A percentile compares a stretch with the other conserved stretches of the same genome.
These are phyloP conservation scores for Chrysemys picta DNA, from an alignment of 2,113 vertebrate genomes.

Conservation along the genomic window DNA sequence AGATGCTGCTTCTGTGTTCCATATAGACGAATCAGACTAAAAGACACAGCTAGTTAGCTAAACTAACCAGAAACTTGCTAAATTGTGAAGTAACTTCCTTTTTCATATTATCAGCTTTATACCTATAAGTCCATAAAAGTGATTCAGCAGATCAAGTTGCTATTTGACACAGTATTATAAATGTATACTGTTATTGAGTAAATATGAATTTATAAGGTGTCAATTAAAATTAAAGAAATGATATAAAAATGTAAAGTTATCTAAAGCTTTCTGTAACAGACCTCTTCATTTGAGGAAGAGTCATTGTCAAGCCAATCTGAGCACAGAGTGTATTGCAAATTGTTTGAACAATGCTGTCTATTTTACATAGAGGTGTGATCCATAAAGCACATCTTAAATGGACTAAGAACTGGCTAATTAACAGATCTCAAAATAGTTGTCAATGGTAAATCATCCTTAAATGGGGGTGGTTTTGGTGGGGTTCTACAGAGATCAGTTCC, in stretches of 20 bases:
- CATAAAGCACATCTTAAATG: background rate
- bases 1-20: background rate
- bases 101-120: background rate
- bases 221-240: constrained; percentile 2
- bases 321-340: background rate
- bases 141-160: background rate
- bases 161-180: background rate
- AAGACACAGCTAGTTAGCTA: background rate
- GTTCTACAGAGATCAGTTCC: background rate
- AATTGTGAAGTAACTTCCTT: background rate
- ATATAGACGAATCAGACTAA: background rate
- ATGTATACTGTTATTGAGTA: background rate
- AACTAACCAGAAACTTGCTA: background rate
- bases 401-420: background rate
- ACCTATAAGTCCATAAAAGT: background rate
- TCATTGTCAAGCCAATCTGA: background rate
- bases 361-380: background rate
- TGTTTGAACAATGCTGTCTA: background rate
- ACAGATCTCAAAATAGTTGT: background rate
- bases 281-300: background rate
- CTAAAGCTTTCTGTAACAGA: background rate
- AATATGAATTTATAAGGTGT: constrained; percentile 23
- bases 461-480: background rate
- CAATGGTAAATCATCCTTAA: background rate
- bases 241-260: background rate